These are phyloP conservation scores for Drosophila murphyi DNA, from an alignment of 1,140 invertebrate genomes.

Conservation along the genomic window DNA sequence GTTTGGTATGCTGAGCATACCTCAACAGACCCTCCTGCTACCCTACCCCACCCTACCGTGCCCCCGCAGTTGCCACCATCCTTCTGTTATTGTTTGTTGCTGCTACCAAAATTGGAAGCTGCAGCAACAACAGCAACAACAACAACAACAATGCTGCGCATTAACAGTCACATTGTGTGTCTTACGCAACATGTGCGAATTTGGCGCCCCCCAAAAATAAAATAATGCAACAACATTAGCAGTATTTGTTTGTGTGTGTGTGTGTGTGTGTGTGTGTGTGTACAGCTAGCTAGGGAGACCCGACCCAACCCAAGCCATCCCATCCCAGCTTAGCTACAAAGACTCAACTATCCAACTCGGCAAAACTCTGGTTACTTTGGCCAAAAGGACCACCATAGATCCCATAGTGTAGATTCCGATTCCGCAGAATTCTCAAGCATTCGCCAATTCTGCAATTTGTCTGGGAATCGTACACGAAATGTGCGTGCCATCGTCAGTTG, in stretches of 20 bases:
- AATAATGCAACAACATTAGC: not conserved
- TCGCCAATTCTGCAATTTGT: constrained; percentile 78
- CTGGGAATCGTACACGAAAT: constrained; percentile 79
- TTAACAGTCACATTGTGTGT: constrained; percentile 31
- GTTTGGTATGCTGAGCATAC: constrained; percentile 69
- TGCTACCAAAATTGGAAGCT: constrained; percentile 20
- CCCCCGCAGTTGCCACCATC: not conserved
- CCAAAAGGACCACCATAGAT: constrained; percentile 58
- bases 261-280: too few relatives aligned
- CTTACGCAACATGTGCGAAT: constrained; percentile 49
- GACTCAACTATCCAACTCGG: not conserved
- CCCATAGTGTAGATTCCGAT: constrained; percentile 64
- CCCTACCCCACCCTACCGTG: not conserved
- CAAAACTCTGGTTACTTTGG: constrained; percentile 1
- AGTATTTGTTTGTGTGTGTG: too few relatives aligned
- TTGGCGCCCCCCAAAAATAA: constrained; percentile 51
- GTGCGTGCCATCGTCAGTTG: constrained; percentile 67
- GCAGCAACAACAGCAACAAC: constrained; percentile 14
- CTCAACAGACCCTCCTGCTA: constrained; percentile 1
- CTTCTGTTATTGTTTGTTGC: constrained; percentile 2
- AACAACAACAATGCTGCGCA: constrained; percentile 17
- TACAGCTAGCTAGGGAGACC: too few relatives aligned
- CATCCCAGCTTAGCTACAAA: not conserved
- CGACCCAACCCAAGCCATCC: not conserved
- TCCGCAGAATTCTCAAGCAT: constrained; percentile 72